Evolutionary conservation across 1,140 invertebrate species (phyloP).

Genomic region (Popillia japonica): DNA sequence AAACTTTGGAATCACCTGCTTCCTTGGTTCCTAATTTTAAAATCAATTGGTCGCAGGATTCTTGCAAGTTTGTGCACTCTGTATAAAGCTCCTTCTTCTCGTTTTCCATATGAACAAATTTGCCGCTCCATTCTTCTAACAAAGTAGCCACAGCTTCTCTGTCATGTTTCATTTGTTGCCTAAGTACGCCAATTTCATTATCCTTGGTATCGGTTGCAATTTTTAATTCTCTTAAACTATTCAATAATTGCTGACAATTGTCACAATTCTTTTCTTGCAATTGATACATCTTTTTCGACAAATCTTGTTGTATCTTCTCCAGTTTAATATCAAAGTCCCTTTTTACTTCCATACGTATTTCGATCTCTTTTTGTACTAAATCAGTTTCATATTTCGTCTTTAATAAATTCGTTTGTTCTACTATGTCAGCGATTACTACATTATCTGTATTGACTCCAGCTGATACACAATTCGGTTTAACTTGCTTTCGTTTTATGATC

Average conservation of each 20-base stretch:
- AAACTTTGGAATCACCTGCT: slow-evolving; percentile 14
- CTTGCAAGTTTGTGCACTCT: background rate
- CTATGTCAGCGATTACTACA: background rate
- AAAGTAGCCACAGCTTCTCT: slow-evolving; percentile 35
- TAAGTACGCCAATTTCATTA: slow-evolving; percentile 10
- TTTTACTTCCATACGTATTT: slow-evolving; percentile 34
- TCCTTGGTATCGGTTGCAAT: background rate
- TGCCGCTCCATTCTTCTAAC: slow-evolving; percentile 35
- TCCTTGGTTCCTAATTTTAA: slow-evolving; percentile 24
- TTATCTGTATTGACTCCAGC: slow-evolving; percentile 38
- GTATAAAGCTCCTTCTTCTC: slow-evolving; percentile 28
- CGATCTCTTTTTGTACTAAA: slow-evolving; percentile 35
- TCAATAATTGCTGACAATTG: slow-evolving; percentile 27
- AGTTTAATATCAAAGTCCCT: slow-evolving; percentile 37
- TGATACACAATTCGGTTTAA: background rate
- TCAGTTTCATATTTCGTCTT: slow-evolving; percentile 36
- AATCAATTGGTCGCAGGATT: background rate
- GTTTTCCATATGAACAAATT: slow-evolving; percentile 27
- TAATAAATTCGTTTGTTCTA: slow-evolving; percentile 19
- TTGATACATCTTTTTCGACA: background rate
- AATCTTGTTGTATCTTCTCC: slow-evolving; percentile 23
- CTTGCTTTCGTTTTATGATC: slow-evolving; percentile 38
- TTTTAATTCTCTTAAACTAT: slow-evolving; percentile 17
- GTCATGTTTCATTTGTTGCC: slow-evolving; percentile 30
- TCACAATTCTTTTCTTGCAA: slow-evolving; percentile 14